These are phyloP conservation scores for Hypocryptadius cinnamomeus DNA, from an alignment of 2,113 vertebrate species.

Conservation along the genomic window DNA sequence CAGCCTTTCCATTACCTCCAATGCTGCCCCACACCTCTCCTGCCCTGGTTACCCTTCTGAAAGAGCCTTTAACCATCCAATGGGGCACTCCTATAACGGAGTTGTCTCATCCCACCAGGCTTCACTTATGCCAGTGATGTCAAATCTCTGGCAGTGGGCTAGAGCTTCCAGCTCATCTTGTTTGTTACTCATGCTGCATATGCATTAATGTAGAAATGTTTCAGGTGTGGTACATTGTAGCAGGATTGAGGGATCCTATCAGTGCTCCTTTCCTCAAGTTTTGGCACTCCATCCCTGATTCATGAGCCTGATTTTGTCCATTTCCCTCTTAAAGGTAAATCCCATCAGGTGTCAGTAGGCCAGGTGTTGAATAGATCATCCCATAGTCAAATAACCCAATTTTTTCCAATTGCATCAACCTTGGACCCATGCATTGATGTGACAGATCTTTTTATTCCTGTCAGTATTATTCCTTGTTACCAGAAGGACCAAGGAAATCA, in stretches of 20 bases:
- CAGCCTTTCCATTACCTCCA: background rate
- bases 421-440: fast-evolving
- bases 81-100: background rate
- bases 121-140: background rate
- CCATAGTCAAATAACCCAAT: background rate
- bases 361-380: background rate
- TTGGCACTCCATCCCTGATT: background rate
- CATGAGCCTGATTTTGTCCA: background rate
- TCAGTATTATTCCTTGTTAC: background rate
- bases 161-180: too few species aligned
- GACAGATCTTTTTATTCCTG: background rate
- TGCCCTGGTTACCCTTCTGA: background rate
- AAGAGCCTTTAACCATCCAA: background rate
- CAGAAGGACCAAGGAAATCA: background rate
- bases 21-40: background rate
- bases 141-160: background rate
- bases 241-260: background rate
- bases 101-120: background rate
- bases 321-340: background rate
- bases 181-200: background rate
- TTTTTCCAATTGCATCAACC: background rate
- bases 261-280: background rate
- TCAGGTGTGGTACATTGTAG: background rate
- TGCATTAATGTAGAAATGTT: background rate
- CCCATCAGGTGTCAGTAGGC: background rate